Evolutionary conservation across 2,797 vertebrate species (phyloP).

Genomic region (Paratrypauchen microcephalus): DNA sequence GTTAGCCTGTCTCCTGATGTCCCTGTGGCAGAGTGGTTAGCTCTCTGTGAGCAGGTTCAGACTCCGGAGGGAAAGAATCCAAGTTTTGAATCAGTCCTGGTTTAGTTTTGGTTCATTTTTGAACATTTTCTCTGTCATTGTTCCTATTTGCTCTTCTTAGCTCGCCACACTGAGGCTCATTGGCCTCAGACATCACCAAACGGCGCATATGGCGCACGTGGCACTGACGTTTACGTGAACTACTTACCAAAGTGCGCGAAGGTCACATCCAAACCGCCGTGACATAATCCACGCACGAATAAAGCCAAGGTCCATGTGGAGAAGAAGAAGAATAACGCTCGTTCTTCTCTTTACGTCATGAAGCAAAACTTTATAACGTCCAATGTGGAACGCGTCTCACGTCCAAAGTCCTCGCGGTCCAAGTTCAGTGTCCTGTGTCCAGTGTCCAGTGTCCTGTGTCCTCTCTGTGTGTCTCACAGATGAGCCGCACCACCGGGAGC

Average conservation of each 20-base stretch:
- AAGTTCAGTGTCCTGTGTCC: no score
- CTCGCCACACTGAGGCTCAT: neutral
- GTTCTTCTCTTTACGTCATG: constrained; percentile 16
- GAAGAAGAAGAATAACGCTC: constrained; percentile 22
- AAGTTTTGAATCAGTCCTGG: no score
- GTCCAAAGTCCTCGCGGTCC: constrained; percentile 6
- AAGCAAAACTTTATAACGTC: constrained; percentile 10
- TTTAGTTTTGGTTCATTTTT: no score
- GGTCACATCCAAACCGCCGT: constrained; percentile 23
- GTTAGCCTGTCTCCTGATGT: no score
- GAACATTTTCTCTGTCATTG: no score
- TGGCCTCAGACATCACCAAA: neutral
- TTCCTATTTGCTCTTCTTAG: neutral
- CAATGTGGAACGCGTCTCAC: neutral
- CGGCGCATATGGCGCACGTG: neutral
- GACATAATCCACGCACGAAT: constrained; percentile 26
- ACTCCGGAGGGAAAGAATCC: no score
- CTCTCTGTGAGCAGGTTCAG: no score
- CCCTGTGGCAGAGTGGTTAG: no score
- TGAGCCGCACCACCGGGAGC: constrained; percentile 3
- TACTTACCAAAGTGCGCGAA: constrained; percentile 47
- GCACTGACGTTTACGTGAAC: constrained; percentile 16
- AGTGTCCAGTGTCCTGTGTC: no score
- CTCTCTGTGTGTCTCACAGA: no score
- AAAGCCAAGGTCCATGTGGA: constrained; percentile 45